Evolutionary conservation across 2,113 vertebrate genomes (phyloP).

Genomic region (Prunella fulvescens): DNA sequence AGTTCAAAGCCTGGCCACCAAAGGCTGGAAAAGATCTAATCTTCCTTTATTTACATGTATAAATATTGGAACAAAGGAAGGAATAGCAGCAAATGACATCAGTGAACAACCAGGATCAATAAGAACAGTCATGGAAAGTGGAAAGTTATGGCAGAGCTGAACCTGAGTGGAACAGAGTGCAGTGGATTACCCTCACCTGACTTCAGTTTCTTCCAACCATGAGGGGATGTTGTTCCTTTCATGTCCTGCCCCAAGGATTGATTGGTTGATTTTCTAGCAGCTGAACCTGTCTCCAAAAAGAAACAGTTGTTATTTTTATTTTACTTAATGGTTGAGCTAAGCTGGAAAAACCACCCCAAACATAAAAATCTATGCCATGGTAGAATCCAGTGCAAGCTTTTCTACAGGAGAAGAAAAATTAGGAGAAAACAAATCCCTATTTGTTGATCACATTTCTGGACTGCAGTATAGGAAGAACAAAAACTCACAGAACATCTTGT

Average conservation of each 20-base stretch:
- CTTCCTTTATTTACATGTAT: not conserved
- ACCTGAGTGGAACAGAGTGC: not conserved
- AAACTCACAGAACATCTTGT: not conserved
- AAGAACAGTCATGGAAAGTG: not conserved
- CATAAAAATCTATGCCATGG: not conserved
- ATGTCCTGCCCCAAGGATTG: not conserved
- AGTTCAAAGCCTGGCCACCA: not conserved
- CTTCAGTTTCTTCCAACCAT: not conserved
- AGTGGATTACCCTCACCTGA: not conserved
- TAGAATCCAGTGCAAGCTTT: not conserved
- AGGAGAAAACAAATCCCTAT: not conserved
- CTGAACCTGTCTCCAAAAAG: not conserved
- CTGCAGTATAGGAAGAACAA: not conserved
- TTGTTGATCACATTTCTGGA: not conserved
- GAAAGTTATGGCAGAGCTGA: not conserved
- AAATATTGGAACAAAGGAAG: not conserved
- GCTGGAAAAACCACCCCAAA: not conserved
- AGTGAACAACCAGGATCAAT: not conserved
- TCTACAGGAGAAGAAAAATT: not conserved
- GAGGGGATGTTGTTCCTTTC: not conserved
- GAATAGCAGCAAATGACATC: not conserved
- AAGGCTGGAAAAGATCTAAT: not conserved
- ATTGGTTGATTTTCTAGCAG: not conserved
- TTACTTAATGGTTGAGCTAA: not conserved
- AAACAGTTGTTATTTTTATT: not conserved